phyloP scores from a whole-genome alignment of 2,797 vertebrate species.

The Adrianichthys oophorus region DNA sequence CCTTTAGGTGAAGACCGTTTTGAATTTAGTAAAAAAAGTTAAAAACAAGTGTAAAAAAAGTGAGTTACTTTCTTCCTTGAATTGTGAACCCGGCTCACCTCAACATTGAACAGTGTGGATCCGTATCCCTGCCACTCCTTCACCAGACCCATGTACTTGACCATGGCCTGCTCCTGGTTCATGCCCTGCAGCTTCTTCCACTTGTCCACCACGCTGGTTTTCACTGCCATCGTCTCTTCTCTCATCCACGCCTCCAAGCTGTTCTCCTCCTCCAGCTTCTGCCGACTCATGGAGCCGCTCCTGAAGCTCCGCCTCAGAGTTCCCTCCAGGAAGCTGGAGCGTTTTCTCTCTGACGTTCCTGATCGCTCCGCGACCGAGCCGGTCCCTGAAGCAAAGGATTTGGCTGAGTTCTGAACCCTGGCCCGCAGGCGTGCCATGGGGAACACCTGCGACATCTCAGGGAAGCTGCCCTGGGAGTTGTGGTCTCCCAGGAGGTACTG shows the following conservation, averaged over 20 bases:
- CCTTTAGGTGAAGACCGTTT: too few relatives aligned
- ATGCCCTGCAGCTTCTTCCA: conserved; percentile 93
- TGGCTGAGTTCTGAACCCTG: conserved; percentile 89
- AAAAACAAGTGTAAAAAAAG: not conserved
- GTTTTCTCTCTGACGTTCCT: conserved; percentile 80
- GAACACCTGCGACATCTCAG: conserved; percentile 88
- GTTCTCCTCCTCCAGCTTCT: conserved; percentile 87
- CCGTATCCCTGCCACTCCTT: conserved; percentile 97
- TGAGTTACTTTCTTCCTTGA: conserved; percentile 5
- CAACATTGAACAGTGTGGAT: conserved; percentile 92
- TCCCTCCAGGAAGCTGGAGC: conserved; percentile 94
- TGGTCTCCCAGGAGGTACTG: conserved; percentile 91
- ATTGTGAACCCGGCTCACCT: conserved; percentile 76
- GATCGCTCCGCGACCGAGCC: conserved; percentile 67
- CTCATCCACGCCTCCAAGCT: conserved; percentile 92
- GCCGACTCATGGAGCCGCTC: conserved; percentile 82
- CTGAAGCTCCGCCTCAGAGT: conserved; percentile 92
- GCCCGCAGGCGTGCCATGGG: conserved; percentile 86
- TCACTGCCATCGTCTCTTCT: conserved; percentile 86
- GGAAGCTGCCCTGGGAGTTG: conserved; percentile 64
- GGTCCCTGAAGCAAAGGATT: conserved; percentile 70
- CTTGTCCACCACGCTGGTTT: conserved; percentile 89
- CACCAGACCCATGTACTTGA: conserved; percentile 92
- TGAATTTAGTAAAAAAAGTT: too few relatives aligned
- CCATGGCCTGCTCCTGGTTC: conserved; percentile 91